These are phyloP conservation scores for Eulemur albifrons DNA, from an alignment of 2,797 vertebrate species.

Conservation along the genomic window DNA sequence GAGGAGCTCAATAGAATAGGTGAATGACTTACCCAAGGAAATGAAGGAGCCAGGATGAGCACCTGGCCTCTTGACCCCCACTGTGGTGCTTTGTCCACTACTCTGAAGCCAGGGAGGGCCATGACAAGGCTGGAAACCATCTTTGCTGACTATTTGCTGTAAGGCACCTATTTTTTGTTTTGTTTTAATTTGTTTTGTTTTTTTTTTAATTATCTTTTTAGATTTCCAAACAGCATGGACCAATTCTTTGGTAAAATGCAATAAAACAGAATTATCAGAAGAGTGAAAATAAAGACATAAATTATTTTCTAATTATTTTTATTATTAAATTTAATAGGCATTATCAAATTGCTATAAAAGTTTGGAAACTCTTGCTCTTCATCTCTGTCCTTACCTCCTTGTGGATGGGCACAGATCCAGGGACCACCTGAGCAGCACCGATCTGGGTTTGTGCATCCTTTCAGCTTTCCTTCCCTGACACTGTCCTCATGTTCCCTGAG, in stretches of 20 bases:
- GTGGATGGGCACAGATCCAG: background rate
- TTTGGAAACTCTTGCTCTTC: conserved; percentile 2
- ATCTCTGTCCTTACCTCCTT: background rate
- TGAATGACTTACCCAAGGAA: background rate
- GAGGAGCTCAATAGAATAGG: background rate
- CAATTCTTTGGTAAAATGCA: conserved; percentile 43
- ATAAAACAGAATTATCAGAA: conserved; percentile 47
- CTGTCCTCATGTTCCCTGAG: background rate
- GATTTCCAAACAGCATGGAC: background rate
- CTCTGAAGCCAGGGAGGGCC: background rate
- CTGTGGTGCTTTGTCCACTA: background rate
- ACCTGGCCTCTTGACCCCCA: background rate
- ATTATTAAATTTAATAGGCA: conserved; percentile 26
- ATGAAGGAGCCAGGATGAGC: background rate
- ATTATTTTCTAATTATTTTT: conserved; percentile 10
- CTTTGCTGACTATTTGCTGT: background rate
- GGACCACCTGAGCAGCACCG: background rate
- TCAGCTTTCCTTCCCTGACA: background rate
- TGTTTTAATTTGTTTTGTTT: conserved; percentile 4
- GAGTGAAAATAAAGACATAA: conserved; percentile 47
- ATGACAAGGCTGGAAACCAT: background rate
- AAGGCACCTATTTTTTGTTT: background rate
- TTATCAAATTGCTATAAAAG: conserved; percentile 23
- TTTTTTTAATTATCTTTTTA: background rate
- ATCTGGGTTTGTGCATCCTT: background rate